These are phyloP conservation scores for Ctenopoma multispine DNA, from an alignment of 2,797 vertebrate genomes.

Conservation along the genomic window DNA sequence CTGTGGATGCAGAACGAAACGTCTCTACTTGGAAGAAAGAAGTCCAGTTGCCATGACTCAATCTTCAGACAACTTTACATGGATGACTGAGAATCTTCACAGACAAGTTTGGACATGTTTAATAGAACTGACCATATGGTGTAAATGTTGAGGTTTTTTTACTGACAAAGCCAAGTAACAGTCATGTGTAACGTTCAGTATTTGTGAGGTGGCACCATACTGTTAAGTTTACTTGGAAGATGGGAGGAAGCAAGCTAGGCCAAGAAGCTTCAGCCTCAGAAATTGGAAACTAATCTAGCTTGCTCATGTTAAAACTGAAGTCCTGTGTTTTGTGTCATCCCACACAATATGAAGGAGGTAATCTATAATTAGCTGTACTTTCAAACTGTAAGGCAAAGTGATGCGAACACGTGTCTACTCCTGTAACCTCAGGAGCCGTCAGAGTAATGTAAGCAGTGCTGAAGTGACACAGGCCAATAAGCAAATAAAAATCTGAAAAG, in stretches of 20 bases:
- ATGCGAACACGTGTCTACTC: not conserved
- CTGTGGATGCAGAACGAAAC: too few relatives aligned
- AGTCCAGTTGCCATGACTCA: too few relatives aligned
- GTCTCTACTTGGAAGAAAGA: too few relatives aligned
- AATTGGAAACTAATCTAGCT: not conserved
- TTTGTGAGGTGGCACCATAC: not conserved
- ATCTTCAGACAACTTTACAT: too few relatives aligned
- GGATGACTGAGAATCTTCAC: too few relatives aligned
- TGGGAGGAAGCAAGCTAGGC: too few relatives aligned
- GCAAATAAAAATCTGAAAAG: not conserved
- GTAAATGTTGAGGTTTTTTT: too few relatives aligned
- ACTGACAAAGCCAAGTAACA: too few relatives aligned
- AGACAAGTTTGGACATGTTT: too few relatives aligned
- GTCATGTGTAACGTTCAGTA: too few relatives aligned
- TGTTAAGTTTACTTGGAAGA: not conserved
- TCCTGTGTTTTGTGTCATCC: not conserved
- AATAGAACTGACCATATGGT: too few relatives aligned
- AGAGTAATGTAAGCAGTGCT: not conserved
- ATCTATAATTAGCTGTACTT: not conserved
- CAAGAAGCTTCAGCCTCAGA: not conserved
- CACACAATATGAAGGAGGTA: not conserved
- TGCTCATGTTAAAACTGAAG: not conserved
- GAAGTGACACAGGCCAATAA: too few relatives aligned
- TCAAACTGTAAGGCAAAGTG: not conserved
- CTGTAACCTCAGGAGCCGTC: not conserved